A percentile compares a stretch with the other conserved stretches of the same genome.
phyloP scores from a whole-genome alignment of 2,113 vertebrate species.

The Macaca fascicularis region T2T-MFA8v1.1 NC_088393.1:52910001-52910500 shows the following conservation, averaged over 20 bases:
- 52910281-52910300: accelerated
- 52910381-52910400: accelerated
- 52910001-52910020: background rate
- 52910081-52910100: background rate
- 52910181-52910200: background rate
- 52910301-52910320: background rate
- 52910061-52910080: background rate
- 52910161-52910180: background rate
- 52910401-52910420: background rate
- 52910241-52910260: background rate
- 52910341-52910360: background rate
- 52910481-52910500: background rate
- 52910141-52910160: background rate
- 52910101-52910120: background rate
- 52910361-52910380: accelerated
- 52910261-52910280: background rate
- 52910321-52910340: background rate
- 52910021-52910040: background rate
- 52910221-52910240: background rate
- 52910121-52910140: background rate
- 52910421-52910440: background rate
- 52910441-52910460: background rate
- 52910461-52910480: too few relatives aligned
- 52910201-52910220: background rate
- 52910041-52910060: background rate